A percentile compares a stretch with the other conserved stretches of the same genome.
phyloP scores from a whole-genome alignment of 2,113 vertebrate species.

The Mellivora capensis region DNA sequence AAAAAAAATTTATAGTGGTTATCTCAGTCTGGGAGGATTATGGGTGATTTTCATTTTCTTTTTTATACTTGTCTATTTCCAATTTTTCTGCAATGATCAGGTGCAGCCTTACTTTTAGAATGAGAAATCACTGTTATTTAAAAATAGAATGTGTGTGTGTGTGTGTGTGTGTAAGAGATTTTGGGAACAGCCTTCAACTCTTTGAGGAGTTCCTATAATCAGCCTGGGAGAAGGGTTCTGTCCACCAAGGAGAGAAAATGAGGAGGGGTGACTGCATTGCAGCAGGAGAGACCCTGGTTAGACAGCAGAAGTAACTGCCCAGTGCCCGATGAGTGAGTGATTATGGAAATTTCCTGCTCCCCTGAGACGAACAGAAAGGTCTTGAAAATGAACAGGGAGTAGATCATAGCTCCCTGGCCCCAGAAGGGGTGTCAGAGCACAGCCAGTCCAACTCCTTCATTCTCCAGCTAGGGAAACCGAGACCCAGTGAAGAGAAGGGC shows the following conservation, averaged over 20 bases:
- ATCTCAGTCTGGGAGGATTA: neutral
- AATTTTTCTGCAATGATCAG: slow-evolving; percentile 35
- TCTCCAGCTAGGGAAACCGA: neutral
- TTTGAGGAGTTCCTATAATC: neutral
- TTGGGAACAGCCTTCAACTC: neutral
- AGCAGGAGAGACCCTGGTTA: neutral
- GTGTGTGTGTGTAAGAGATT: neutral
- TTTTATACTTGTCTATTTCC: slow-evolving; percentile 4
- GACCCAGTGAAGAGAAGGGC: neutral
- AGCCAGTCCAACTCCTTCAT: neutral
- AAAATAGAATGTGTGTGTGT: slow-evolving; percentile 13
- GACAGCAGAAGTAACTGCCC: neutral
- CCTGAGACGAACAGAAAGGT: neutral
- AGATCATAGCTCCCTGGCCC: neutral
- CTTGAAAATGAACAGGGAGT: neutral
- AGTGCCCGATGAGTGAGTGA: accelerated
- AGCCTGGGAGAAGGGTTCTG: neutral
- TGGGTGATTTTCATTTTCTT: slow-evolving; percentile 27
- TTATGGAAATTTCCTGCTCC: too few relatives aligned
- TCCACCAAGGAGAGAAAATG: neutral
- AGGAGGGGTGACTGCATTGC: neutral
- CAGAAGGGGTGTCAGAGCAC: neutral
- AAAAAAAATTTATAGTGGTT: neutral
- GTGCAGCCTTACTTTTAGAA: slow-evolving; percentile 20
- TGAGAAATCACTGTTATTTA: slow-evolving; percentile 45